These are phyloP conservation scores for Ceuthmochares aereus DNA, from an alignment of 2,113 vertebrate genomes.

Conservation along the genomic window DNA sequence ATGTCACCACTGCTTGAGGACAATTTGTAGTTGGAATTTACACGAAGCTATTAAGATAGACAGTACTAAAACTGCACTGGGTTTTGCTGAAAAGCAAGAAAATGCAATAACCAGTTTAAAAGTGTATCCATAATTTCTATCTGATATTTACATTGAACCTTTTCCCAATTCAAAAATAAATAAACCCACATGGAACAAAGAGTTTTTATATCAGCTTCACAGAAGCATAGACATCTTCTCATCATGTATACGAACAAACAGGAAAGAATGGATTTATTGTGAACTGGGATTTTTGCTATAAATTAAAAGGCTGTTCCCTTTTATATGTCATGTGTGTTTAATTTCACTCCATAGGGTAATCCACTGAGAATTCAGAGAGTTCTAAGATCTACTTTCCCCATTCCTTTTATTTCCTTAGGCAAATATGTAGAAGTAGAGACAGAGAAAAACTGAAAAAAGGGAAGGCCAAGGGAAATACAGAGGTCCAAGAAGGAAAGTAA, in stretches of 20 bases:
- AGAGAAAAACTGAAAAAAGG: constrained; percentile 54
- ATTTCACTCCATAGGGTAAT: constrained; percentile 72
- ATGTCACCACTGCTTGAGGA: background rate
- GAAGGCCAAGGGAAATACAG: constrained; percentile 57
- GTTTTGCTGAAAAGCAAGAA: background rate
- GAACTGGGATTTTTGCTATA: constrained; percentile 62
- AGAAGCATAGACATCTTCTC: constrained; percentile 59
- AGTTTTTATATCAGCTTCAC: constrained; percentile 45
- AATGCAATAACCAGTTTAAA: constrained; percentile 13
- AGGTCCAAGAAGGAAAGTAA: constrained; percentile 59
- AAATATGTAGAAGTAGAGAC: constrained; percentile 68
- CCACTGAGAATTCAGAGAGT: constrained; percentile 55
- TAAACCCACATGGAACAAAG: constrained; percentile 54
- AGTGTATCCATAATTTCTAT: background rate
- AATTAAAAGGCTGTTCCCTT: constrained; percentile 69
- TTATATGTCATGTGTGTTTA: constrained; percentile 75
- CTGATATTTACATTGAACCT: constrained; percentile 41
- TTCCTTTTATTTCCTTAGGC: constrained; percentile 71
- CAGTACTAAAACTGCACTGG: background rate
- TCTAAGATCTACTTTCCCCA: constrained; percentile 74
- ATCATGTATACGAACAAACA: constrained; percentile 66
- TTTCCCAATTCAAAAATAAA: constrained; percentile 4
- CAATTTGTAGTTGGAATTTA: background rate
- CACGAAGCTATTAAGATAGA: background rate
- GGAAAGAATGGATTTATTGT: constrained; percentile 68